Percentiles rank a stretch among this genome's conserved stretches.
phyloP scores from a whole-genome alignment of 2,113 vertebrate species.

The Rhinopomastus cyanomelas region DNA sequence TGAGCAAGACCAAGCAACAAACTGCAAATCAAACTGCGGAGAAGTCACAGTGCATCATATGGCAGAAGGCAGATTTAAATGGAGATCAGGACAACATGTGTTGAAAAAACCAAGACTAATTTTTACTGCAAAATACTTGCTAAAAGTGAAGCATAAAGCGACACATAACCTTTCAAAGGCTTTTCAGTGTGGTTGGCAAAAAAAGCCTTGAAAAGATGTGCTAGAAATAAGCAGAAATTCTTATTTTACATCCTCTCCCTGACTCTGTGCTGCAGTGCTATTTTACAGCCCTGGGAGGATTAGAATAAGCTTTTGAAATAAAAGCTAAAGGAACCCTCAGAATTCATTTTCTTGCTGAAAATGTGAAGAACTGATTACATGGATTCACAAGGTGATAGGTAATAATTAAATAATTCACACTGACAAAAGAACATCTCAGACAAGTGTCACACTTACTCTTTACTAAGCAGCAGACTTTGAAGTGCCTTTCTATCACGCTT shows the following conservation, averaged over 20 bases:
- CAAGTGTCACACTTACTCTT: constrained; percentile 75
- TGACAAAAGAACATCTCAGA: not conserved
- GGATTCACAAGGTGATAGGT: not conserved
- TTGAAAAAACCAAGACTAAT: not conserved
- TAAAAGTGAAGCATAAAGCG: not conserved
- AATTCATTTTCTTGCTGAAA: not conserved
- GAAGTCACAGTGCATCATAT: not conserved
- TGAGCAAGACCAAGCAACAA: not conserved
- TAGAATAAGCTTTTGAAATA: not conserved
- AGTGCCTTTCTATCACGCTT: constrained; percentile 74
- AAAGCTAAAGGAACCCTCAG: not conserved
- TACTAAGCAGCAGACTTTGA: constrained; percentile 72
- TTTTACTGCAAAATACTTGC: not conserved
- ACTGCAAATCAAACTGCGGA: not conserved
- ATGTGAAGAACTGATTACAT: not conserved
- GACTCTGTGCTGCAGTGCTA: not conserved
- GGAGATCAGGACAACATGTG: not conserved
- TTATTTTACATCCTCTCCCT: not conserved
- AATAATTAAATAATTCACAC: not conserved
- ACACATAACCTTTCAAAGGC: not conserved
- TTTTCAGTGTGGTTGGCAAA: not conserved
- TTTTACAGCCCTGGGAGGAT: not conserved
- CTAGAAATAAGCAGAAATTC: not conserved
- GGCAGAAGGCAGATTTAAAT: not conserved
- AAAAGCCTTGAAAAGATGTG: not conserved